These are phyloP conservation scores for Phoxinus phoxinus DNA, from an alignment of 2,113 vertebrate species.

Conservation along the genomic window DNA sequence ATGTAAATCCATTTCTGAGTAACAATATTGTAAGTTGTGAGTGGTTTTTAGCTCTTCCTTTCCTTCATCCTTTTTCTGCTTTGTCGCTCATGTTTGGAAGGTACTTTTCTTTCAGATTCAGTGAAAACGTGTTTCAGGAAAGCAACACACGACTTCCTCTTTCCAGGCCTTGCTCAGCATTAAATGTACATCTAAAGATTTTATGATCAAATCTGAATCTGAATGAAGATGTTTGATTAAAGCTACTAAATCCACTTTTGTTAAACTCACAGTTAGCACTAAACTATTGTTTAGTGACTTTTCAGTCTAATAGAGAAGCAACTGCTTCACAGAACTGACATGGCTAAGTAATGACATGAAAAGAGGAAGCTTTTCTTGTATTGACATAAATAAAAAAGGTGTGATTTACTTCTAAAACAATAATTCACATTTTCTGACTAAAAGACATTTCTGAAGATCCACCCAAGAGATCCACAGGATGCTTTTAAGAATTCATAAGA, in stretches of 20 bases:
- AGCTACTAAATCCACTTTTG: not conserved
- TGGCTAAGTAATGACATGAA: not conserved
- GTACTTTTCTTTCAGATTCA: not conserved
- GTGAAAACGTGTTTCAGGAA: not conserved
- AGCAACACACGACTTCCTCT: not conserved
- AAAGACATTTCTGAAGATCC: not conserved
- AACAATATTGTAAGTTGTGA: not conserved
- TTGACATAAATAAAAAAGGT: no score
- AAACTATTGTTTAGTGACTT: not conserved
- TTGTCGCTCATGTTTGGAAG: not conserved
- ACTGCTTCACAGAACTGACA: not conserved
- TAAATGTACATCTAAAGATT: not conserved
- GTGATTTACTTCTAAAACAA: no score
- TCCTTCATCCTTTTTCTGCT: not conserved
- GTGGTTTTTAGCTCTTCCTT: not conserved
- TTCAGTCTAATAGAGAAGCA: not conserved
- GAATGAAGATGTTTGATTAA: not conserved
- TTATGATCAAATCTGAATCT: not conserved
- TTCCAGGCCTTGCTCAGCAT: not conserved
- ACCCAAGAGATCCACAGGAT: not conserved
- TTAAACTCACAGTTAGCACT: not conserved
- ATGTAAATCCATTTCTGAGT: slow-evolving; percentile 15
- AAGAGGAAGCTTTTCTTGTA: not conserved
- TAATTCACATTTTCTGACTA: not conserved
- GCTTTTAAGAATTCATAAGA: not conserved